These are phyloP conservation scores for Hoplodrina blanda DNA, from an alignment of 2,888 invertebrate species.

Conservation along the genomic window DNA sequence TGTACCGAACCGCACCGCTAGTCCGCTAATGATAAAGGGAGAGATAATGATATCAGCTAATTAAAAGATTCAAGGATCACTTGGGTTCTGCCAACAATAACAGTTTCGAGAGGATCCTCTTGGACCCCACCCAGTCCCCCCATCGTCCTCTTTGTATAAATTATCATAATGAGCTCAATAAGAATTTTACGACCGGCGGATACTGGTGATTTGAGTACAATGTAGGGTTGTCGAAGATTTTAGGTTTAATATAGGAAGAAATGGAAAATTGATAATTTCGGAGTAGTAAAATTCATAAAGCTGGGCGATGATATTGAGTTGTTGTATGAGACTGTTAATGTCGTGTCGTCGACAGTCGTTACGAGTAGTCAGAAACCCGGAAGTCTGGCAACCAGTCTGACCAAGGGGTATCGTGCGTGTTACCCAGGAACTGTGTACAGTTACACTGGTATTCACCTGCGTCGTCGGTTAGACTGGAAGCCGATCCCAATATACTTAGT, in stretches of 20 bases:
- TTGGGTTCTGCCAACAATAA: constrained; percentile 50
- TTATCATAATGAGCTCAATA: constrained; percentile 62
- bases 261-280: no score
- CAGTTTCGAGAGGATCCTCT: constrained; percentile 25
- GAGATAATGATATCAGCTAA: constrained; percentile 50
- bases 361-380: no score
- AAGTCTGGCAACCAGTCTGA: no score
- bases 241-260: background rate
- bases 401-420: no score
- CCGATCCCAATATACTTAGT: no score
- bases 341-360: no score
- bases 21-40: constrained; percentile 33
- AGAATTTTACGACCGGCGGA: constrained; percentile 54
- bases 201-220: constrained; percentile 35
- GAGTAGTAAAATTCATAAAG: no score
- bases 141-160: constrained; percentile 49
- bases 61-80: constrained; percentile 56
- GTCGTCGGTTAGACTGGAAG: no score
- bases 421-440: no score
- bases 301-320: no score
- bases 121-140: background rate
- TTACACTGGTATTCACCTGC: no score
- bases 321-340: no score
- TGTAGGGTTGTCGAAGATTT: constrained; percentile 13
- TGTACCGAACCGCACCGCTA: constrained; percentile 15